A percentile compares a stretch with the other conserved stretches of the same genome.
Conservation (phyloP, 2,797 vertebrate genomes). For the Notolepis coatsorum region DNA sequence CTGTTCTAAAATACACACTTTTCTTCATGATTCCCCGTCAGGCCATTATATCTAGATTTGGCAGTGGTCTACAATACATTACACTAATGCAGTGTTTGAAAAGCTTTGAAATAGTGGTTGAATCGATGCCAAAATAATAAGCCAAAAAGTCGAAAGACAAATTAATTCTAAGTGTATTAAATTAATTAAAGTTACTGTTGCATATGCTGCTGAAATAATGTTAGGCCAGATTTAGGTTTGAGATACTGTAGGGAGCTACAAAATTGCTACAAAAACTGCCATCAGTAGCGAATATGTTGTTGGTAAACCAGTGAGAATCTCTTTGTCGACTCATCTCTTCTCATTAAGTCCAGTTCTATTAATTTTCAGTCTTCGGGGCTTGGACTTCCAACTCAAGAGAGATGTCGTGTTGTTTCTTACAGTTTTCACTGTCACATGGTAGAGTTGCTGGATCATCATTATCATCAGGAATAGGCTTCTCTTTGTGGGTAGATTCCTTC, state of each 20-base stretch:
- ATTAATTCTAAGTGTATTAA: neutral
- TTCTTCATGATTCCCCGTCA: slow-evolving; percentile 1
- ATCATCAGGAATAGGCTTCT: neutral
- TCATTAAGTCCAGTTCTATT: neutral
- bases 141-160: neutral
- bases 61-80: slow-evolving; percentile 8
- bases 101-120: no score
- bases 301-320: no score
- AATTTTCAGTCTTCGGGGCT: neutral
- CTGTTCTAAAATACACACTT: slow-evolving; percentile 1
- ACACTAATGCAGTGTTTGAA: slow-evolving; percentile 17
- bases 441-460: neutral
- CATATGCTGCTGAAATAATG: no score
- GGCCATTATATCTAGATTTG: slow-evolving; percentile 10
- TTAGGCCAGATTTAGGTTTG: no score
- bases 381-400: neutral
- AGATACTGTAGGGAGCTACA: no score
- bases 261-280: no score
- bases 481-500: slow-evolving; percentile 1
- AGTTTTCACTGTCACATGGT: neutral
- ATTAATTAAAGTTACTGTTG: neutral
- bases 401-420: neutral
- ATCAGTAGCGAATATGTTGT: no score
- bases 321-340: neutral
- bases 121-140: slow-evolving; percentile 7